A percentile compares a stretch with the other conserved stretches of the same genome.
Conservation (phyloP, 2,797 vertebrate species). For the Xerus rutilus region DNA sequence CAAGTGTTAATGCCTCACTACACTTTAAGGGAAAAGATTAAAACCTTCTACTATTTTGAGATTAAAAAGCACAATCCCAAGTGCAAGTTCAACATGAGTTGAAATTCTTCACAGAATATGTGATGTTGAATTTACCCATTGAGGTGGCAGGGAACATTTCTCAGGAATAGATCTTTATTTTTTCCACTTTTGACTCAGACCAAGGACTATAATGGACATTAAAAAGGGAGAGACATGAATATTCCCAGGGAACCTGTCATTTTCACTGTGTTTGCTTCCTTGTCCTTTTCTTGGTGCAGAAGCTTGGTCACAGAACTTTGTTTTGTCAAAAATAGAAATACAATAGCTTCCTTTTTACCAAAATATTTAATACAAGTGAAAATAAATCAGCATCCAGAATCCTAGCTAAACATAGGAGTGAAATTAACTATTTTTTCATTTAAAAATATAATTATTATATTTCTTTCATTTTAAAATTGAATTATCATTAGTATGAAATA, state of each 20-base stretch:
- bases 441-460: not conserved
- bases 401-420: not conserved
- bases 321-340: not conserved
- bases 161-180: not conserved
- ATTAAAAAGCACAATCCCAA: not conserved
- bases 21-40: not conserved
- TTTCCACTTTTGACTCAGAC: not conserved
- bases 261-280: not conserved
- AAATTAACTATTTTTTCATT: slow-evolving; percentile 24
- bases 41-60: not conserved
- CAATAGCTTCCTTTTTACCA: not conserved
- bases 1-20: not conserved
- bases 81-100: not conserved
- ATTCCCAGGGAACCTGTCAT: not conserved
- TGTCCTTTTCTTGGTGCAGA: not conserved
- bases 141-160: rapidly evolving
- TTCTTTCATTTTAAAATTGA: slow-evolving; percentile 24
- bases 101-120: slow-evolving; percentile 49
- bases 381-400: not conserved
- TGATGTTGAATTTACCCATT: not conserved
- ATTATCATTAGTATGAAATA: slow-evolving; percentile 44
- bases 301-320: not conserved
- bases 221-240: not conserved
- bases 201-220: not conserved
- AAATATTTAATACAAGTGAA: not conserved